Percentiles rank a stretch among this genome's conserved stretches.
Evolutionary conservation across 2,888 invertebrate species (phyloP).

Genomic region (Gari tellinella): DNA sequence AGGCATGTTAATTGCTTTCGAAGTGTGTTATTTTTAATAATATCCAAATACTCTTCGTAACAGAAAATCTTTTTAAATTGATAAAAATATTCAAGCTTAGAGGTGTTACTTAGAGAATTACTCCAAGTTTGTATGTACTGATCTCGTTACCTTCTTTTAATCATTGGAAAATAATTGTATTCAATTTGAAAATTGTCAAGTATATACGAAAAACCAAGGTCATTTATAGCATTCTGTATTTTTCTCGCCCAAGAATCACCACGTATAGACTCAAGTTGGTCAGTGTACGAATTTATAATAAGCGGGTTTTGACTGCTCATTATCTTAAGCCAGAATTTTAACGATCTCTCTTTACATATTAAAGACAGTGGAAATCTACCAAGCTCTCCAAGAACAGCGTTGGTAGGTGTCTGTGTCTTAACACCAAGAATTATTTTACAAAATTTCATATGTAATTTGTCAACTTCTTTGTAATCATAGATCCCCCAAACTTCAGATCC

Average conservation of each 20-base stretch:
- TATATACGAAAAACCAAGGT: slow-evolving; percentile 8
- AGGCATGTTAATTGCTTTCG: slow-evolving; percentile 11
- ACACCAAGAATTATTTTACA: slow-evolving; percentile 8
- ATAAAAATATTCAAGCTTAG: slow-evolving; percentile 16
- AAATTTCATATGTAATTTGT: slow-evolving; percentile 28
- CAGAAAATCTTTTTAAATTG: slow-evolving; percentile 11
- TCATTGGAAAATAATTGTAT: background rate
- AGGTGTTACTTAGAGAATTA: background rate
- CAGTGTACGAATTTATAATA: background rate
- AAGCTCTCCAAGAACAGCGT: slow-evolving; percentile 18
- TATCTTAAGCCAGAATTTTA: slow-evolving; percentile 28
- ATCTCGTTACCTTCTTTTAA: slow-evolving; percentile 9
- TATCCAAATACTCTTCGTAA: slow-evolving; percentile 19
- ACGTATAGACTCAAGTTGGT: background rate
- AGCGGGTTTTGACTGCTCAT: slow-evolving; percentile 3
- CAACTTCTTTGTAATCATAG: slow-evolving; percentile 14
- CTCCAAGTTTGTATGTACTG: slow-evolving; percentile 11
- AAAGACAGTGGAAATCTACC: slow-evolving; percentile 21
- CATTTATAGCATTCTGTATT: slow-evolving; percentile 1
- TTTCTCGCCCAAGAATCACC: background rate
- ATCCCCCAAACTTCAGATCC: slow-evolving; percentile 21
- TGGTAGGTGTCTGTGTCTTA: slow-evolving; percentile 18
- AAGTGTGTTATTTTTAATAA: slow-evolving; percentile 8
- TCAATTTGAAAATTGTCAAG: background rate
- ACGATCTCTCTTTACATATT: slow-evolving; percentile 8